Base-by-base conservation (phyloP, 2,888 invertebrate genomes). In the Cylloceria caligata region DNA sequence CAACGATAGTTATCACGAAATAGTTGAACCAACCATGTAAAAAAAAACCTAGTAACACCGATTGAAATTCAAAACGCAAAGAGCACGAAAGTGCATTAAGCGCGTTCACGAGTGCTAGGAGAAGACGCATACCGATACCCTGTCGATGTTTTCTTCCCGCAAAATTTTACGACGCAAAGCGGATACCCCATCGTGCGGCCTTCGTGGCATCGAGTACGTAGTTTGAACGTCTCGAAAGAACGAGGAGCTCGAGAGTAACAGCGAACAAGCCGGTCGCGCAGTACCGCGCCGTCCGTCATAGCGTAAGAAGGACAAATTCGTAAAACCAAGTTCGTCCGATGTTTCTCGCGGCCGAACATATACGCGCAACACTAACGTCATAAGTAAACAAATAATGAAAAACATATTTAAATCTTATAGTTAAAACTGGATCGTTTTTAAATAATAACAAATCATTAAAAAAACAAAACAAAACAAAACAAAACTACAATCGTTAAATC, bases 251-350 rank as follows among this genome's bases (percentile, higher is more conserved):
- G 80, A 71, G 71, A 76, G 75, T 69, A 57, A 42, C 47, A 75
- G 65, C 65, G 39, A 68, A 75, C 42, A 71, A 80, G 80, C 80
- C 71, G 75, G 65, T 67, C 75, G 71, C 1, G 60, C 80, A 83
- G 83, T 83, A 67, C 47, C 80, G 73, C 80, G 76, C 39, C 34
- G 83, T 69, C 79, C 80, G 80, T 73, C 83, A 65, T 57, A 62
- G 64, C 62, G 80, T 55, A 64, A 69, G 64, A 77, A 73, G 73
- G 30, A 27, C 19, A 16, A 6, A 3, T n/a, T 16, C 47, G 11
- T 16, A 27, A 16, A 11, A 16, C 30, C 24, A 3, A 16, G 45
- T 11, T 13, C 5, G 45, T 45, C 4, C 30, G 45, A 13, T 49
- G 39, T n/a, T 45, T 39, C 36, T 49, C n/a, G 64, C 27, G 21